These are phyloP conservation scores for Diprion similis DNA, from an alignment of 1,140 invertebrate genomes.

Conservation along the genomic window DNA sequence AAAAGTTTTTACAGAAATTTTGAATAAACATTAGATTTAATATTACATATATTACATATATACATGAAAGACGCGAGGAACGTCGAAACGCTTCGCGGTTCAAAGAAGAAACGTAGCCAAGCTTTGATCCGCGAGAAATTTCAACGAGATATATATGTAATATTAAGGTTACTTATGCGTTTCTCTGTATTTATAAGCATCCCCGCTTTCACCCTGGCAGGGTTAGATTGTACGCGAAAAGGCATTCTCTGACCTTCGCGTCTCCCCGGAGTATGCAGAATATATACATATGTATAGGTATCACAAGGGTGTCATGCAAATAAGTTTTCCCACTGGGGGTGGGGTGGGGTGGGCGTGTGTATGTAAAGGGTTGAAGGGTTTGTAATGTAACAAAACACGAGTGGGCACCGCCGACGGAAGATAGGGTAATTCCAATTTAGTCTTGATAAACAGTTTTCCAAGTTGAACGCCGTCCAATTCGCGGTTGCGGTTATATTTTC, in stretches of 20 bases:
- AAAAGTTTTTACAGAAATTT: too few relatives aligned
- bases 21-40: too few relatives aligned
- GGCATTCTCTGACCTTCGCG: too few relatives aligned
- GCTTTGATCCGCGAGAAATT: neutral
- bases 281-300: neutral
- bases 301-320: neutral
- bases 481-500: neutral
- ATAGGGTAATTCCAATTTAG: neutral
- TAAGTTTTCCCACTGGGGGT: neutral
- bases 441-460: slow-evolving; percentile 9
- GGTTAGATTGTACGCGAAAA: too few relatives aligned
- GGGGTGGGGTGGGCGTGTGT: neutral
- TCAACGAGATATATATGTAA: neutral
- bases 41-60: too few relatives aligned
- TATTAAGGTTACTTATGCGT: neutral
- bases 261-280: too few relatives aligned
- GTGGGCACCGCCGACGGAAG: neutral
- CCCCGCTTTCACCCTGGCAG: neutral
- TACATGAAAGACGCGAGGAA: too few relatives aligned
- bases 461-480: neutral
- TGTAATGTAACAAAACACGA: neutral
- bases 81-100: neutral
- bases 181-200: neutral
- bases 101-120: neutral
- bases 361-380: neutral